Evolutionary conservation across 2,888 invertebrate species (phyloP).

Genomic region (Phytoseiulus persimilis): DNA sequence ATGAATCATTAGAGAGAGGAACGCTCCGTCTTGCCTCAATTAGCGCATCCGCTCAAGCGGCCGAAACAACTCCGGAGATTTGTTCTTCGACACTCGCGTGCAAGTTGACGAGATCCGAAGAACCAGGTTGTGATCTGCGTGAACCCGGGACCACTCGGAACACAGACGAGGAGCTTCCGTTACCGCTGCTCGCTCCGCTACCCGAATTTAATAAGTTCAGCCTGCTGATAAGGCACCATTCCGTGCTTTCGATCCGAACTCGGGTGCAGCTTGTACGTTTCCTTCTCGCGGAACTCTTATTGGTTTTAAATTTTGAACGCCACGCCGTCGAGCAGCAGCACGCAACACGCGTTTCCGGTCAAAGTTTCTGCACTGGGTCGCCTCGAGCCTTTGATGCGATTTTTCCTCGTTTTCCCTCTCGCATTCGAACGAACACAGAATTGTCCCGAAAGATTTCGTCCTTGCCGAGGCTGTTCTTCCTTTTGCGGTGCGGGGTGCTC

Average conservation of each 20-base stretch:
- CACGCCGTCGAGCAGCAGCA: background rate
- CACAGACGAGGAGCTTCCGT: background rate
- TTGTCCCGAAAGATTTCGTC: background rate
- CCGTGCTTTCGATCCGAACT: background rate
- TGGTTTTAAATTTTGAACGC: constrained; percentile 29
- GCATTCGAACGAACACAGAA: background rate
- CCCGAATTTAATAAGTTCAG: background rate
- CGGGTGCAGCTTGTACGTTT: background rate
- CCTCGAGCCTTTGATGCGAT: background rate
- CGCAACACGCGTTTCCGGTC: constrained; percentile 24
- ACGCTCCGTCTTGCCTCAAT: background rate
- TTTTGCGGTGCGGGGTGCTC: background rate
- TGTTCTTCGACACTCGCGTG: no score
- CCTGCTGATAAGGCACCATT: background rate
- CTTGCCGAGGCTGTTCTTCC: background rate
- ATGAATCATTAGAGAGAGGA: background rate
- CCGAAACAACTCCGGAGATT: no score
- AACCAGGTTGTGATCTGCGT: background rate
- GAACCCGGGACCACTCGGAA: background rate
- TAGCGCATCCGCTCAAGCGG: background rate
- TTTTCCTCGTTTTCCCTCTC: background rate
- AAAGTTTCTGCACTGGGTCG: constrained; percentile 30
- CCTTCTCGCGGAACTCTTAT: background rate
- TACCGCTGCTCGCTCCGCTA: background rate
- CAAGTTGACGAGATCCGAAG: no score